Evolutionary conservation across 2,113 vertebrate genomes (phyloP).

Genomic region (Dicerorhinus sumatrensis): DNA sequence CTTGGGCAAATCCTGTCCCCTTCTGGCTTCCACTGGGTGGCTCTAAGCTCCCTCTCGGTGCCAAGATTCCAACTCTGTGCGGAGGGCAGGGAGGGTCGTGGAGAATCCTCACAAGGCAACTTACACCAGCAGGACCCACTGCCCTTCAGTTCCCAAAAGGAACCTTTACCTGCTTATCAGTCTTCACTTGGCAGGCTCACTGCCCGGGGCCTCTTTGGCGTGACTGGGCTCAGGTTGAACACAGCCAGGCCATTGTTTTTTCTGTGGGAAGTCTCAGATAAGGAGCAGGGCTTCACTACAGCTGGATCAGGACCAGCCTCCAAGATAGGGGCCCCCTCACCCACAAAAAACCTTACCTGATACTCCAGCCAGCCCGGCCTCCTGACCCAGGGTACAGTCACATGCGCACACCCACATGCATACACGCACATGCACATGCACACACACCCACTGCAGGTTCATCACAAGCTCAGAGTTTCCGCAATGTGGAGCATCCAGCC

Average conservation of each 20-base stretch:
- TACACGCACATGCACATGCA: accelerated
- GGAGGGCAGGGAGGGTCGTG: too few species aligned
- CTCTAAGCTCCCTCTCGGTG: background rate
- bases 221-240: background rate
- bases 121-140: background rate
- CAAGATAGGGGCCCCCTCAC: background rate
- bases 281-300: background rate
- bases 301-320: background rate
- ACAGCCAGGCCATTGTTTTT: background rate
- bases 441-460: accelerated
- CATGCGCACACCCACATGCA: background rate
- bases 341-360: background rate
- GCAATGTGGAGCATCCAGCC: accelerated
- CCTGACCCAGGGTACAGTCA: background rate
- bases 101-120: background rate
- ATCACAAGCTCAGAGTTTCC: background rate
- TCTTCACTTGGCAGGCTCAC: background rate
- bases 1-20: background rate
- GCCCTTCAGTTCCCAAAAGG: background rate
- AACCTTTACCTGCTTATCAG: background rate
- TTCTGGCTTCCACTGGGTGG: background rate
- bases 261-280: background rate
- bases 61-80: accelerated
- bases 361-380: background rate
- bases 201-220: background rate